Evolutionary conservation across 2,113 vertebrate species (phyloP).

Genomic region (Heterocephalus glaber): DNA sequence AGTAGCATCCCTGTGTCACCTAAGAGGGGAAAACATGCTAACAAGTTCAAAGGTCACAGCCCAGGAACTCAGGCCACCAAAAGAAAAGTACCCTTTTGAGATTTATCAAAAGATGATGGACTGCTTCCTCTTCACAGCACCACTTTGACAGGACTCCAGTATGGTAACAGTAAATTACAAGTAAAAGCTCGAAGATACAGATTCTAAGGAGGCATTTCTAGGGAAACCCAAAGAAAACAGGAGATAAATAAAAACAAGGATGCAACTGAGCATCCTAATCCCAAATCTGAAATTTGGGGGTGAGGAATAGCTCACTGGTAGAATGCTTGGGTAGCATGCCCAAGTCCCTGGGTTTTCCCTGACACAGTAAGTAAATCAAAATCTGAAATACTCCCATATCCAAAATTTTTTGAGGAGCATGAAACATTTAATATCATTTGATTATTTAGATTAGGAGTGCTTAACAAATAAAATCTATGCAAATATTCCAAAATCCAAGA

Average conservation of each 20-base stretch:
- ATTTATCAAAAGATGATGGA: not conserved
- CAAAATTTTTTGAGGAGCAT: not conserved
- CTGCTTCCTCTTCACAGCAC: not conserved
- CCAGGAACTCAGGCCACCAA: not conserved
- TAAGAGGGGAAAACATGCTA: not conserved
- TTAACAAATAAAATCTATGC: not conserved
- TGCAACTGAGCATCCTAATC: not conserved
- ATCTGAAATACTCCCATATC: not conserved
- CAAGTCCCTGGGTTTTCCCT: not conserved
- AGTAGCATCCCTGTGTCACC: not conserved
- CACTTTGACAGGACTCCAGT: not conserved
- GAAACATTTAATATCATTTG: not conserved
- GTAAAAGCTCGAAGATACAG: not conserved
- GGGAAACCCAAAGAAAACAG: not conserved
- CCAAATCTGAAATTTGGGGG: not conserved
- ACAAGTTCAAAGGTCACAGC: not conserved
- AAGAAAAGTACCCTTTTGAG: not conserved
- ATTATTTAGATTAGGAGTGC: not conserved
- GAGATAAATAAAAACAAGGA: not conserved
- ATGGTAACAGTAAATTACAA: not conserved
- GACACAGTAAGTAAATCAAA: not conserved
- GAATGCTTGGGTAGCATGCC: not conserved
- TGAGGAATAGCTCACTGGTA: not conserved
- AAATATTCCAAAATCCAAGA: not conserved
- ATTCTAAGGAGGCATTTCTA: not conserved